Conservation (phyloP, 2,888 invertebrate genomes). For the Dromius quadrimaculatus region DNA sequence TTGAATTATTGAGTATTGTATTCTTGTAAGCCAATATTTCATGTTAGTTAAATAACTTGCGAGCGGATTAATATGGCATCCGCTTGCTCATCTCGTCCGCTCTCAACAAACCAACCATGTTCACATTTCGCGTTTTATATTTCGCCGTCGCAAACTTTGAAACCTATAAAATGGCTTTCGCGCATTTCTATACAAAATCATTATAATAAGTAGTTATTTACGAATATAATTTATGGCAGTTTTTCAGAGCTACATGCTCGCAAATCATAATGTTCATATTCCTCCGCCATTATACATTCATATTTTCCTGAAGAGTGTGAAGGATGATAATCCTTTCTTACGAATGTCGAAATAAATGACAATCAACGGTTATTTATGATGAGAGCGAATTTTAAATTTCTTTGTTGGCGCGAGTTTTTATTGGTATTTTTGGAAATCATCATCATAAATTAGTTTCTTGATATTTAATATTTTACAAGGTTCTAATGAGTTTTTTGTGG, state of each 20-base stretch:
- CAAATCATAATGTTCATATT: constrained; percentile 46
- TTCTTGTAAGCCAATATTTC: too few species aligned
- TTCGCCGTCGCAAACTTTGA: constrained; percentile 57
- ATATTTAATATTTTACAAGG: constrained; percentile 28
- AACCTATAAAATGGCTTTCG: constrained; percentile 59
- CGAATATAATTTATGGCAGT: constrained; percentile 58
- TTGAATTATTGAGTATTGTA: too few species aligned
- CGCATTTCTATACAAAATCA: constrained; percentile 59
- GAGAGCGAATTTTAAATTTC: constrained; percentile 5
- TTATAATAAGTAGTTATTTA: constrained; percentile 61
- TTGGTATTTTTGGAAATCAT: constrained; percentile 41
- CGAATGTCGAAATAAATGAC: constrained; percentile 40
- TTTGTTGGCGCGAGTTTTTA: constrained; percentile 19
- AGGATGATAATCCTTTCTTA: constrained; percentile 40
- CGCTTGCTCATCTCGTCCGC: constrained; percentile 16
- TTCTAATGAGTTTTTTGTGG: constrained; percentile 25
- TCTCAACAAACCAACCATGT: background rate
- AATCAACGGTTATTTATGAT: constrained; percentile 40
- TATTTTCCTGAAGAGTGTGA: constrained; percentile 32
- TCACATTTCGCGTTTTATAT: constrained; percentile 39
- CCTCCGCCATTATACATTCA: constrained; percentile 37
- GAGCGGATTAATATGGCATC: background rate
- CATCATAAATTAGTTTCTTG: constrained; percentile 48
- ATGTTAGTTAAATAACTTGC: too few species aligned
- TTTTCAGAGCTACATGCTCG: constrained; percentile 36